Evolutionary conservation across 2,113 vertebrate species (phyloP).

Genomic region (Hydrolagus affinis): DNA sequence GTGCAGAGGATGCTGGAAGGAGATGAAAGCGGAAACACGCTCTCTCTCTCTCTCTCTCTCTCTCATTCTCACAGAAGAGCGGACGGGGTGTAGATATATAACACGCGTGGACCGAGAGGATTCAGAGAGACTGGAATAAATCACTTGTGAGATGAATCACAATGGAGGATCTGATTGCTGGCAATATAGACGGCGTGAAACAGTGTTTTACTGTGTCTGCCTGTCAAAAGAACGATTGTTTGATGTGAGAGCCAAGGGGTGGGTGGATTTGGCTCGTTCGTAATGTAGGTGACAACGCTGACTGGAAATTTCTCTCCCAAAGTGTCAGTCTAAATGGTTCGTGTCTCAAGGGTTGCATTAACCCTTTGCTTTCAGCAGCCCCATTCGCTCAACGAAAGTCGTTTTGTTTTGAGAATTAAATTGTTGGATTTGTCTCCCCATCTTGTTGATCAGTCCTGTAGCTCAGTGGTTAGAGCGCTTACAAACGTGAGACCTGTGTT

Average conservation of each 20-base stretch:
- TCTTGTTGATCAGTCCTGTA: too few relatives aligned
- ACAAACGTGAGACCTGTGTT: too few relatives aligned
- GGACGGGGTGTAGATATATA: constrained; percentile 70
- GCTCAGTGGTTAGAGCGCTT: too few relatives aligned
- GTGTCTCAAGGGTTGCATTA: constrained; percentile 43
- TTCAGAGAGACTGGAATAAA: constrained; percentile 63
- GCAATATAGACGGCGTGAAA: constrained; percentile 64
- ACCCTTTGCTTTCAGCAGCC: neutral
- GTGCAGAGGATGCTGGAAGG: constrained; percentile 68
- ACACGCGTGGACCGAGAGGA: constrained; percentile 72
- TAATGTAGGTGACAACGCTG: constrained; percentile 67
- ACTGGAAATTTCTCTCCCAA: constrained; percentile 62
- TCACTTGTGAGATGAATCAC: constrained; percentile 69
- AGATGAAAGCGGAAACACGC: constrained; percentile 77
- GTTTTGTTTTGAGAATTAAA: neutral
- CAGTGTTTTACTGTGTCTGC: constrained; percentile 68
- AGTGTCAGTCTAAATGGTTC: constrained; percentile 53
- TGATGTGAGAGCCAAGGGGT: constrained; percentile 49
- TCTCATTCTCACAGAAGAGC: constrained; percentile 59
- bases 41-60: too few relatives aligned
- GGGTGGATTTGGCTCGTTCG: constrained; percentile 63
- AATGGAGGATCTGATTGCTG: constrained; percentile 72
- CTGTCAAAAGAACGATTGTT: constrained; percentile 70
- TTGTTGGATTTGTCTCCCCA: neutral
- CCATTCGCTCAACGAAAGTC: neutral